phyloP scores from a whole-genome alignment of 1,140 invertebrate species.

The Drosophila bocqueti region DNA sequence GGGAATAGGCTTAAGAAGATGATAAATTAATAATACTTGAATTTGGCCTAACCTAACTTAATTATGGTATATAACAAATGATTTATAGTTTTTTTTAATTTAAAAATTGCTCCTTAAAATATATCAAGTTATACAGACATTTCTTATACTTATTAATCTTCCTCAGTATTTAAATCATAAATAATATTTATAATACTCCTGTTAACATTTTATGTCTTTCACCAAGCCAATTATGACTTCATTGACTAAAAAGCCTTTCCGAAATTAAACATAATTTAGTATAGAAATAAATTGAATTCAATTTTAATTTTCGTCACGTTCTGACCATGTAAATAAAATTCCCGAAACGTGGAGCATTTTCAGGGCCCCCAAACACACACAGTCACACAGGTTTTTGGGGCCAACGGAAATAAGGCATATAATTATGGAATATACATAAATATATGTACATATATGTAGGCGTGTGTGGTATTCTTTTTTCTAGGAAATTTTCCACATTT shows the following conservation, averaged over 20 bases:
- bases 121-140: no score
- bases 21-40: not conserved
- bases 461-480: not conserved
- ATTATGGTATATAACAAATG: no score
- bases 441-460: slow-evolving; percentile 4
- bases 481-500: slow-evolving; percentile 25
- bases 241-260: not conserved
- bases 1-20: not conserved
- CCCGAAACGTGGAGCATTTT: slow-evolving; percentile 35
- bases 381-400: slow-evolving; percentile 15
- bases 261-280: slow-evolving; percentile 27
- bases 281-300: slow-evolving; percentile 27
- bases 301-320: slow-evolving; percentile 56
- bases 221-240: slow-evolving; percentile 6
- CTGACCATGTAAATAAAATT: slow-evolving; percentile 43
- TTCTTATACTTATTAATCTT: no score
- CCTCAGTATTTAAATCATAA: not conserved
- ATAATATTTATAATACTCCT: not conserved
- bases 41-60: no score
- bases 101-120: no score
- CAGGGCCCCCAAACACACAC: slow-evolving; percentile 11
- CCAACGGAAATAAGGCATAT: slow-evolving; percentile 53
- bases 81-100: no score
- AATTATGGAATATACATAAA: slow-evolving; percentile 42
- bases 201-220: not conserved